These are phyloP conservation scores for Fragum sueziense DNA, from an alignment of 2,888 invertebrate genomes.

Conservation along the genomic window DNA sequence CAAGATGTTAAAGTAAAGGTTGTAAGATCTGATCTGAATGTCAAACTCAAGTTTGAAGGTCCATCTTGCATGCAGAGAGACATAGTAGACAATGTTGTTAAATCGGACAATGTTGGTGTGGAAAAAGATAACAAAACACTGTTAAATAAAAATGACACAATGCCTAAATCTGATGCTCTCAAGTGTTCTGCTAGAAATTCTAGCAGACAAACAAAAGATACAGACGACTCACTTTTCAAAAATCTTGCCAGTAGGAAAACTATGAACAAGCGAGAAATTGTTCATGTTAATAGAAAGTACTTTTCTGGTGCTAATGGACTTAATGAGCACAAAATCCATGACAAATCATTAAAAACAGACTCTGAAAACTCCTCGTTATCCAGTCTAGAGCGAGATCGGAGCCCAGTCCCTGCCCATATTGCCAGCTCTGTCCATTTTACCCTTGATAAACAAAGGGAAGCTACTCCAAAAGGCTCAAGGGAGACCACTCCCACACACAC, in stretches of 20 bases:
- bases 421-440: constrained; percentile 53
- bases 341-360: background rate
- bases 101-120: background rate
- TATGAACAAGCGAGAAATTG: background rate
- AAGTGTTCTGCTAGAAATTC: background rate
- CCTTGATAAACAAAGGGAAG: constrained; percentile 50
- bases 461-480: constrained; percentile 59
- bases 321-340: background rate
- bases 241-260: constrained; percentile 18
- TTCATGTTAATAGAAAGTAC: background rate
- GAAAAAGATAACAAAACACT: background rate
- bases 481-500: constrained; percentile 60
- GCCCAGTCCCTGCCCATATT: constrained; percentile 25
- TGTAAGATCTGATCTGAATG: constrained; percentile 12
- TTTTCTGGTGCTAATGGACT: background rate
- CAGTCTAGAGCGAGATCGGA: constrained; percentile 3
- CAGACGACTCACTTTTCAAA: constrained; percentile 6
- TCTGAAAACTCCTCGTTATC: constrained; percentile 5
- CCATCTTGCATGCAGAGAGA: background rate
- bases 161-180: background rate
- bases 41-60: constrained; percentile 22
- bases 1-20: background rate
- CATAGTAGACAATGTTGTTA: background rate
- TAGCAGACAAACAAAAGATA: background rate
- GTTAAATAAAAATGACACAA: background rate